phyloP scores from a whole-genome alignment of 2,113 vertebrate species.

The Thomomys bottae region DNA sequence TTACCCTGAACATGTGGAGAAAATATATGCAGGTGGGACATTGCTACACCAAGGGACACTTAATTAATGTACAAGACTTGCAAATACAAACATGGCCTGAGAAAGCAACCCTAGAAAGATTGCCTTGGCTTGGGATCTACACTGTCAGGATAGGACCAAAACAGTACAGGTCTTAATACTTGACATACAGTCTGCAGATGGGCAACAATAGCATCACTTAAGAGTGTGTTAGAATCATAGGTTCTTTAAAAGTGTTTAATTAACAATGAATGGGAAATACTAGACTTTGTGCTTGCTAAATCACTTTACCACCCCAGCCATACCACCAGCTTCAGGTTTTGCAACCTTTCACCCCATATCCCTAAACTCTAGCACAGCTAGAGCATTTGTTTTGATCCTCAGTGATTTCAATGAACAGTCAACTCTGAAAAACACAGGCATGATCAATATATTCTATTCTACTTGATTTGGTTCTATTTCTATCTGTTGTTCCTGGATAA shows the following conservation, averaged over 20 bases:
- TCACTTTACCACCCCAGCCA: too few relatives aligned
- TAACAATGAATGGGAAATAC: too few relatives aligned
- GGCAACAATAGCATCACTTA: not conserved
- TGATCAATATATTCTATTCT: not conserved
- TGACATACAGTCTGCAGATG: not conserved
- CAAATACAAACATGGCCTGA: not conserved
- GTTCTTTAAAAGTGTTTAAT: too few relatives aligned
- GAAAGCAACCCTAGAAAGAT: not conserved
- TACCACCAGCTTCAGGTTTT: not conserved
- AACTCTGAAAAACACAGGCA: not conserved
- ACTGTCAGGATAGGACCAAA: not conserved
- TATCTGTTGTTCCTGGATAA: too few relatives aligned
- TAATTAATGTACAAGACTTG: not conserved
- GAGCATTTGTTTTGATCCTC: not conserved
- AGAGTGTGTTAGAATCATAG: not conserved
- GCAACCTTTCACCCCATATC: not conserved
- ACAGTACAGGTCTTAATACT: not conserved
- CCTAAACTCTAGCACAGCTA: not conserved
- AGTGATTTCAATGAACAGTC: not conserved
- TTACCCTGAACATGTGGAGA: not conserved
- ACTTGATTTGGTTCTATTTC: too few relatives aligned
- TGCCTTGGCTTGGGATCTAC: not conserved
- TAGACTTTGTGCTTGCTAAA: too few relatives aligned
- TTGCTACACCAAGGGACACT: not conserved
- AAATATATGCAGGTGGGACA: not conserved